Evolutionary conservation across 2,113 vertebrate genomes (phyloP).

Genomic region (Rana temporaria): DNA sequence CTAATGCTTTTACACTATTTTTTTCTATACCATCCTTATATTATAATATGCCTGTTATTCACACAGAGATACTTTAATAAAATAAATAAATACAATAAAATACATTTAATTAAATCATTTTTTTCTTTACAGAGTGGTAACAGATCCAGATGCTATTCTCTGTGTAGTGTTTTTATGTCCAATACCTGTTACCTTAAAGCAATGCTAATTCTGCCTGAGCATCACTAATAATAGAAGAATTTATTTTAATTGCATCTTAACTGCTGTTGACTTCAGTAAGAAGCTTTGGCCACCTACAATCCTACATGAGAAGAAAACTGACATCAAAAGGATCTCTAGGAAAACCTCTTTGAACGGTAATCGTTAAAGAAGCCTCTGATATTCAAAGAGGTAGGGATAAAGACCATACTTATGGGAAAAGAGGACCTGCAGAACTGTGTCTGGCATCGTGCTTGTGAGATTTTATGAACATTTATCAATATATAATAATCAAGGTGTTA

Average conservation of each 20-base stretch:
- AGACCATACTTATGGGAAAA: neutral
- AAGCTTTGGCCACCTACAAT: slow-evolving; percentile 22
- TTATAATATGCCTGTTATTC: no score
- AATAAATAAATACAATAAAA: no score
- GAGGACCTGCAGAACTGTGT: neutral
- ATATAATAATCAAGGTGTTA: no score
- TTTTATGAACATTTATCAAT: no score
- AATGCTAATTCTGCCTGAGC: slow-evolving; percentile 9
- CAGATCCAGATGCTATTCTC: no score
- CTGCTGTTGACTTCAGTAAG: slow-evolving; percentile 27
- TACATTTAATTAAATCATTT: no score
- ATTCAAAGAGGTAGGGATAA: neutral
- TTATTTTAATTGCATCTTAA: slow-evolving; percentile 19
- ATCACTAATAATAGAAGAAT: slow-evolving; percentile 7
- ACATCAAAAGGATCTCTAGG: slow-evolving; percentile 35
- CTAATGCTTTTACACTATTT: no score
- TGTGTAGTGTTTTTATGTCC: no score
- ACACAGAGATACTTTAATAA: no score
- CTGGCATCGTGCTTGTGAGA: no score
- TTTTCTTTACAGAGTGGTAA: no score
- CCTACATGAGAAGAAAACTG: slow-evolving; percentile 18
- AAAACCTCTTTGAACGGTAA: slow-evolving; percentile 10
- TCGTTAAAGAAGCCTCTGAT: slow-evolving; percentile 8
- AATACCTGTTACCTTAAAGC: neutral
- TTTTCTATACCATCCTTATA: no score